Base-by-base conservation (phyloP, 23 tunicate species). In the Clavelina lepadiformis region DNA sequence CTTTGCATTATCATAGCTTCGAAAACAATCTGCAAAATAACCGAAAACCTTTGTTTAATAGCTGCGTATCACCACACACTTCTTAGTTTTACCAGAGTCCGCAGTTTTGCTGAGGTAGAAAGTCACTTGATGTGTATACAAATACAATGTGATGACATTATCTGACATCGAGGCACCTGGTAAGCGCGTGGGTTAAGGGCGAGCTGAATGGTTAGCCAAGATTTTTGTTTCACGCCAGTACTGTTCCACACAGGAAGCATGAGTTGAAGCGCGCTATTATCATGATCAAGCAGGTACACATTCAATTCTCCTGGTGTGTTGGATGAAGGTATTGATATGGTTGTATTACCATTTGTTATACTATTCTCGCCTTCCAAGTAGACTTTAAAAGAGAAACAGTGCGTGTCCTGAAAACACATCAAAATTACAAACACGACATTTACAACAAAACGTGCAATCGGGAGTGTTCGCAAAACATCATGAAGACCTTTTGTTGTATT, bases 151-250 rank as follows among this genome's bases (percentile, higher is more conserved):
- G n/a, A n/a, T n/a, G n/a, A n/a, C n/a, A n/a, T n/a, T n/a, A n/a
- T n/a, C 7, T 18, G 60, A 66, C 32, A 72, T n/a, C 28, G 15
- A 44, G 34, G 15, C 61, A 93, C 98, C 73, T 74, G 63, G 56
- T 93, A 93, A 6, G 72, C 66, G 33, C 49, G 44, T 31, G 98
- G 98, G 22, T 56, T 78, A 20, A 93, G 69, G 53, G 94, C 94
- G 28, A 93, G 63, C 23, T 78, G 74, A 41, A 93, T 80, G 18
- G 71, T 55, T 22, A 55, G 59, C 98, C 98, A 93, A n/a, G 52
- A 56, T 15, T 75, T 50, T 27, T 56, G 32, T 28, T 51, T 19
- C 19, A 56, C 25, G 5, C 57, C 61, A 24, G 71, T 7, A 46
- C 73, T 65, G 29, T 58, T 37, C 98, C 98, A 91, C 15, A 91